Evolutionary conservation across 2,113 vertebrate genomes (phyloP).

Genomic region (Irena cyanogastra): DNA sequence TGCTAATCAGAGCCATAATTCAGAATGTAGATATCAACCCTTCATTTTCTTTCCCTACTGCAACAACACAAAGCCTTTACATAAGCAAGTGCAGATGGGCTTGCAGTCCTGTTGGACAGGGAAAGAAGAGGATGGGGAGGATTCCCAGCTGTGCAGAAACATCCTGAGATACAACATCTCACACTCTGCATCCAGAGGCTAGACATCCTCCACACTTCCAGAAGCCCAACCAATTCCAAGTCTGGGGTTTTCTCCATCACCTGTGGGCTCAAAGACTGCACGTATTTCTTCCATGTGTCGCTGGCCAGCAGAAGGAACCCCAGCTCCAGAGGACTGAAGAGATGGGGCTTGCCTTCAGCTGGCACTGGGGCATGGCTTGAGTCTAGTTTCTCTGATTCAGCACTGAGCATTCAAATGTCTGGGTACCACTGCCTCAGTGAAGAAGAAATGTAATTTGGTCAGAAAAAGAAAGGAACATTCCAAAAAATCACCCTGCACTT

Average conservation of each 20-base stretch:
- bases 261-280: background rate
- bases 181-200: no score
- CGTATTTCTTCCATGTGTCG: background rate
- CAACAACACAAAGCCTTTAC: background rate
- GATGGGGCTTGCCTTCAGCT: background rate
- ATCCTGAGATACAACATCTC: background rate
- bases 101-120: background rate
- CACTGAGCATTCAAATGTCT: background rate
- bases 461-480: background rate
- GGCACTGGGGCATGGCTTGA: background rate
- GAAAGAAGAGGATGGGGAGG: background rate
- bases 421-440: background rate
- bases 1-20: background rate
- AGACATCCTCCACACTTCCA: background rate
- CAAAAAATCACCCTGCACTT: background rate
- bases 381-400: background rate
- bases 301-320: background rate
- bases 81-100: accelerated
- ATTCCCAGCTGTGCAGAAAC: background rate
- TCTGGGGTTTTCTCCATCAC: background rate
- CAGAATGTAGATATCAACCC: background rate
- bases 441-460: background rate
- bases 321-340: background rate
- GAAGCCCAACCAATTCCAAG: background rate
- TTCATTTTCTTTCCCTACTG: background rate